Conservation (phyloP, 2,797 vertebrate genomes). For the Hypotaenidia okinawae region DNA sequence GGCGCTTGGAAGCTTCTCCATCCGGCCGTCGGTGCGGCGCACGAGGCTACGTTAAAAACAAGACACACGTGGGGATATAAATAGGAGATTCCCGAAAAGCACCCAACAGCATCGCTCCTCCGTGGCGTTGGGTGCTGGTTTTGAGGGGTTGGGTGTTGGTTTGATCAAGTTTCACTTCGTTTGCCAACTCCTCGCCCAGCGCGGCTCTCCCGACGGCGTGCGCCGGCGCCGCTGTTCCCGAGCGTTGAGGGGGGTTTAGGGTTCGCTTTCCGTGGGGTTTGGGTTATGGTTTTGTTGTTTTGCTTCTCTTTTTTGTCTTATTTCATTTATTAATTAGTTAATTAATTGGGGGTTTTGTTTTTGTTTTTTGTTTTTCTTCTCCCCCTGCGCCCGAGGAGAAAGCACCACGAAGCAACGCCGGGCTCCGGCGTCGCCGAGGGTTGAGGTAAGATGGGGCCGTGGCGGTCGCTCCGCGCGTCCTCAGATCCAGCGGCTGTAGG, state of each 20-base stretch:
- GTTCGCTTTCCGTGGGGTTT: not conserved
- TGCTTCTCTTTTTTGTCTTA: not conserved
- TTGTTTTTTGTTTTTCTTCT: not conserved
- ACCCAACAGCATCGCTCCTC: slow-evolving; percentile 74
- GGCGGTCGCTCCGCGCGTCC: slow-evolving; percentile 20
- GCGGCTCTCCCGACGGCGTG: slow-evolving; percentile 58
- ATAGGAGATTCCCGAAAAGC: slow-evolving; percentile 78
- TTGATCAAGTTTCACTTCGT: slow-evolving; percentile 52
- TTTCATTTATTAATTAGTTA: too few relatives aligned
- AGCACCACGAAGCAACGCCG: slow-evolving; percentile 92
- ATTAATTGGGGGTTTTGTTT: not conserved
- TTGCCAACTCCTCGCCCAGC: slow-evolving; percentile 64
- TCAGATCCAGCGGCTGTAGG: slow-evolving; percentile 96
- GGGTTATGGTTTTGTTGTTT: not conserved
- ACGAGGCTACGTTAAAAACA: slow-evolving; percentile 79
- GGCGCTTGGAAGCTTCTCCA: slow-evolving; percentile 72
- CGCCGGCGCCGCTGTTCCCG: not conserved
- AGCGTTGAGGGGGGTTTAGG: not conserved
- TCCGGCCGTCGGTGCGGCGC: slow-evolving; percentile 59
- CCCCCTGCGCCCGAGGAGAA: slow-evolving; percentile 83
- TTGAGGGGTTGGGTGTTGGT: too few relatives aligned
- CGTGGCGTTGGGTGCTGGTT: too few relatives aligned
- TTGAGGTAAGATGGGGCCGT: slow-evolving; percentile 92
- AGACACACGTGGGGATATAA: slow-evolving; percentile 72
- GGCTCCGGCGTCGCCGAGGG: slow-evolving; percentile 85